Conservation (phyloP, 35 echinoderm and acorn worm genomes). For the Apostichopus japonicus region DNA sequence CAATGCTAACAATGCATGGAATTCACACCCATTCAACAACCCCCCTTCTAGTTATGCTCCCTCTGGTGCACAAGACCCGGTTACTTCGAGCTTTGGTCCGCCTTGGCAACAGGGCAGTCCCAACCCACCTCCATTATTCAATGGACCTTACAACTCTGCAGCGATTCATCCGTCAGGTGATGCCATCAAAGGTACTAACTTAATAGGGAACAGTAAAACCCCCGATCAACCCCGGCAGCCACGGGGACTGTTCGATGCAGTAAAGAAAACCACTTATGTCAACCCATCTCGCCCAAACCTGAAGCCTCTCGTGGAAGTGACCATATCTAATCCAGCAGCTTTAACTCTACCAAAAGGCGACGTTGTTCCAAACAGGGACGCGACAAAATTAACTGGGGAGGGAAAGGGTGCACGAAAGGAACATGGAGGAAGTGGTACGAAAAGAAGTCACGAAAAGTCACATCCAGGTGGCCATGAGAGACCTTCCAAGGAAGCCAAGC, state of each 20-base stretch:
- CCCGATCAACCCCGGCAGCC: background rate
- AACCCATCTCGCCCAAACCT: constrained; percentile 15
- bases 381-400: background rate
- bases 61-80: background rate
- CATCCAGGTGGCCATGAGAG: background rate
- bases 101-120: background rate
- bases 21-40: background rate
- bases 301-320: constrained; percentile 16
- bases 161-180: background rate
- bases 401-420: too few relatives aligned
- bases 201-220: background rate
- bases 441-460: background rate
- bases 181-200: background rate
- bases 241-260: constrained; percentile 4
- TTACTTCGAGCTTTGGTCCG: background rate
- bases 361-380: background rate
- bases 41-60: background rate
- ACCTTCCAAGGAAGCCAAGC: background rate
- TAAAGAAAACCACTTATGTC: background rate
- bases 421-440: background rate
- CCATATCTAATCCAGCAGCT: constrained; percentile 31
- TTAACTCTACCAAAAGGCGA: background rate
- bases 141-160: background rate
- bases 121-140: background rate
- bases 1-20: background rate